Conservation (phyloP, 2,113 vertebrate species). For the Panthera tigris region DNA sequence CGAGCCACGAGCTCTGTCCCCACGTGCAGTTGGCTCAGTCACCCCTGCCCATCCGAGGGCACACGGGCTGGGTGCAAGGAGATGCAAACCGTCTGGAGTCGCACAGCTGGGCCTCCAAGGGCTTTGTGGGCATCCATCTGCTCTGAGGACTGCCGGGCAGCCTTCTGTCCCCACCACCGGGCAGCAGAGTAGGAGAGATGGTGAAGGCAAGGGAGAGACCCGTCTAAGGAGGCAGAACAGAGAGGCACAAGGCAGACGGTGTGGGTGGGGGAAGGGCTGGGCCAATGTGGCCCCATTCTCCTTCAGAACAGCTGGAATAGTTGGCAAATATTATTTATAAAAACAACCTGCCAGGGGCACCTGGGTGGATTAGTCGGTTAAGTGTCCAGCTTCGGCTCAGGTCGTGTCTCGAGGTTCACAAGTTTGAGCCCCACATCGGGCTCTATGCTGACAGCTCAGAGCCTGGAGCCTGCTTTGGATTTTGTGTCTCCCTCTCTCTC, state of each 20-base stretch:
- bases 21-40: background rate
- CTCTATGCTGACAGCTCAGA: too few relatives aligned
- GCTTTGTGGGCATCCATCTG: background rate
- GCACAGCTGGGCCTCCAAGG: fast-evolving
- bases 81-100: background rate
- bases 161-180: background rate
- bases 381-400: too few relatives aligned
- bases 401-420: too few relatives aligned
- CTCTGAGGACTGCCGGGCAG: background rate
- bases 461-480: too few relatives aligned
- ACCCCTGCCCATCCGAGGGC: too few relatives aligned
- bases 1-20: background rate
- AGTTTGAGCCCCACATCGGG: too few relatives aligned
- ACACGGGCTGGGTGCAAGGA: background rate
- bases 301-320: background rate
- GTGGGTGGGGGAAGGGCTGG: background rate
- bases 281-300: background rate
- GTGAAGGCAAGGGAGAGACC: background rate
- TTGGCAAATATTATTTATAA: background rate
- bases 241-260: background rate
- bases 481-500: too few relatives aligned
- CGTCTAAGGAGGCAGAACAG: background rate
- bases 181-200: background rate
- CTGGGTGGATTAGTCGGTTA: too few relatives aligned
- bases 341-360: background rate